These are phyloP conservation scores for Hydractinia symbiolongicarpus DNA, from an alignment of 30 jellyfish, hydroid and myxozoan species.

Conservation along the genomic window DNA sequence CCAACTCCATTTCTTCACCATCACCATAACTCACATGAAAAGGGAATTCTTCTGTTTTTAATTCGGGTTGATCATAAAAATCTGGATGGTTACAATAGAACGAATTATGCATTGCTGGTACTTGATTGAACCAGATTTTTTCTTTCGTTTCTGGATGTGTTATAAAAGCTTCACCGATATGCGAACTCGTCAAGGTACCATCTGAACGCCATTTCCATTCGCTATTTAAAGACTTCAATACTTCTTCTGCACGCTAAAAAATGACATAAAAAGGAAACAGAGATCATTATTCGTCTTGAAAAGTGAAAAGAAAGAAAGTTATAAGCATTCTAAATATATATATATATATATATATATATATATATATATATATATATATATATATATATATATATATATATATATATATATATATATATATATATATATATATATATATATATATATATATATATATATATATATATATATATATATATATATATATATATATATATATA, in stretches of 20 bases:
- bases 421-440: no score
- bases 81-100: conserved; percentile 63
- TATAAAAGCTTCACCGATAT: conserved; percentile 23
- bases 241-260: conserved; percentile 6
- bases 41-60: conserved; percentile 52
- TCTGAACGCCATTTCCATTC: conserved; percentile 9
- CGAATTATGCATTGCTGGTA: conserved; percentile 60
- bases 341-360: no score
- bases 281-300: no score
- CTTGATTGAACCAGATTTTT: conserved; percentile 76
- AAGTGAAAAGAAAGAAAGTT: no score
- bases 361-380: no score
- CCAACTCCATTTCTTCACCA: conserved; percentile 85
- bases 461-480: no score
- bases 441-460: no score
- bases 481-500: no score
- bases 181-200: conserved; percentile 14
- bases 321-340: no score
- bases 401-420: no score
- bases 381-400: no score
- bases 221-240: background rate
- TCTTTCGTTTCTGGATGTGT: conserved; percentile 67
- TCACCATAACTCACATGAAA: conserved; percentile 73
- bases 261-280: no score
- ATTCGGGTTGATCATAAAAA: conserved; percentile 10